These are phyloP conservation scores for Alces alces DNA, from an alignment of 2,113 vertebrate species.

Conservation along the genomic window DNA sequence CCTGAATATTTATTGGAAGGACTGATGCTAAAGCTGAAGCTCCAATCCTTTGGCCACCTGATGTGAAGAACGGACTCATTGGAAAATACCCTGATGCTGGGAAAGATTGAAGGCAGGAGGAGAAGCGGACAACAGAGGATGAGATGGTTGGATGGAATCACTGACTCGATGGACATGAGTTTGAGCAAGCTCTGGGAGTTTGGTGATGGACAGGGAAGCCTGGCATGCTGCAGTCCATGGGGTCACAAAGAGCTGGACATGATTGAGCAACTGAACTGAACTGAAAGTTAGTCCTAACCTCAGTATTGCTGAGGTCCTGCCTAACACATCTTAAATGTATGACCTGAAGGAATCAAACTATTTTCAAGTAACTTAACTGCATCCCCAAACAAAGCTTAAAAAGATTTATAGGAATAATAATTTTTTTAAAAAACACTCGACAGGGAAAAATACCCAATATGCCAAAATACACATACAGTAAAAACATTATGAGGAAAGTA, in stretches of 20 bases:
- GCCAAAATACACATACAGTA: not conserved
- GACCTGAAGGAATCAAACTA: not conserved
- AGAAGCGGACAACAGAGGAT: not conserved
- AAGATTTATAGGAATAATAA: slow-evolving; percentile 1
- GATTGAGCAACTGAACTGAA: not conserved
- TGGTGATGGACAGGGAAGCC: not conserved
- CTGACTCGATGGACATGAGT: not conserved
- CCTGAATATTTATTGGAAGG: not conserved
- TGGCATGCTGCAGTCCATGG: not conserved
- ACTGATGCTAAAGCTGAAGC: not conserved
- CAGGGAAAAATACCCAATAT: not conserved
- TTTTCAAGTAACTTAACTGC: not conserved
- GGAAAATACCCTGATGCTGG: not conserved
- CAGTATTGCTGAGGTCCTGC: not conserved
- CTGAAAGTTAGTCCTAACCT: not conserved
- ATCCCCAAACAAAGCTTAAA: not conserved
- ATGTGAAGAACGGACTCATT: not conserved
- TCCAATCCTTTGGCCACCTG: not conserved
- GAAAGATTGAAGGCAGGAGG: not conserved
- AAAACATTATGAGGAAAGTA: not conserved
- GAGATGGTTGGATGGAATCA: not conserved
- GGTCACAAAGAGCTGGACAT: fast-evolving
- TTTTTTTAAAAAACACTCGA: not conserved
- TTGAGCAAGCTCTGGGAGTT: not conserved
- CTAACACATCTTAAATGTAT: not conserved